phyloP scores from a whole-genome alignment of 2,113 vertebrate species.

The Urocitellus parryii region DNA sequence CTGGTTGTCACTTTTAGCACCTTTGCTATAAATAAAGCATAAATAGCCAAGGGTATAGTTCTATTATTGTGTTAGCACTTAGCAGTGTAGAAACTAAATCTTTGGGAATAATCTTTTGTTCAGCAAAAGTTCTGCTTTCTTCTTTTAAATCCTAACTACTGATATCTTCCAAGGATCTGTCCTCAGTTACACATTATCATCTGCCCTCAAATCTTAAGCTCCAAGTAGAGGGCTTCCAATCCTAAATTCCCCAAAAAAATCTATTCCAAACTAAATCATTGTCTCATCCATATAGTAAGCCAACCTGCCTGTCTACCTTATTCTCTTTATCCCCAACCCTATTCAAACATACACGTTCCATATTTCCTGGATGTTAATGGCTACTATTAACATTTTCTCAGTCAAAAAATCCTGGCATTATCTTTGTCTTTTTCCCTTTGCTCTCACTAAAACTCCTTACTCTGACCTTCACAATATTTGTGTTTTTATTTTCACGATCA shows the following conservation, averaged over 20 bases:
- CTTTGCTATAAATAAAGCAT: neutral
- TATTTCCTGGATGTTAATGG: neutral
- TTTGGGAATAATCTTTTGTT: neutral
- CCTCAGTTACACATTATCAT: neutral
- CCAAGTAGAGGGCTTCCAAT: neutral
- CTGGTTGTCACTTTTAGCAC: neutral
- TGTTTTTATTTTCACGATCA: neutral
- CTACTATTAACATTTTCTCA: neutral
- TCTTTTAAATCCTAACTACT: neutral
- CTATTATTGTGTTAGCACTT: neutral
- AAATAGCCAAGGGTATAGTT: neutral
- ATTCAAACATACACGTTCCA: neutral
- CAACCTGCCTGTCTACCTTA: neutral
- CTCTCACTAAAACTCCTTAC: constrained; percentile 17
- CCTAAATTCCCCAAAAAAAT: neutral
- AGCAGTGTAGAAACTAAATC: neutral
- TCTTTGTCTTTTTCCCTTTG: constrained; percentile 1
- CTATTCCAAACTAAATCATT: constrained; percentile 5
- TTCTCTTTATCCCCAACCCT: neutral
- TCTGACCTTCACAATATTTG: neutral
- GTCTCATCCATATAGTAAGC: neutral
- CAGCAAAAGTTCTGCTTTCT: neutral
- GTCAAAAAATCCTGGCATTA: neutral
- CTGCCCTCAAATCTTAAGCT: neutral
- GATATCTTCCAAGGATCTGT: neutral